These are phyloP conservation scores for Myrmecophaga tridactyla DNA, from an alignment of 2,113 vertebrate species.

Conservation along the genomic window DNA sequence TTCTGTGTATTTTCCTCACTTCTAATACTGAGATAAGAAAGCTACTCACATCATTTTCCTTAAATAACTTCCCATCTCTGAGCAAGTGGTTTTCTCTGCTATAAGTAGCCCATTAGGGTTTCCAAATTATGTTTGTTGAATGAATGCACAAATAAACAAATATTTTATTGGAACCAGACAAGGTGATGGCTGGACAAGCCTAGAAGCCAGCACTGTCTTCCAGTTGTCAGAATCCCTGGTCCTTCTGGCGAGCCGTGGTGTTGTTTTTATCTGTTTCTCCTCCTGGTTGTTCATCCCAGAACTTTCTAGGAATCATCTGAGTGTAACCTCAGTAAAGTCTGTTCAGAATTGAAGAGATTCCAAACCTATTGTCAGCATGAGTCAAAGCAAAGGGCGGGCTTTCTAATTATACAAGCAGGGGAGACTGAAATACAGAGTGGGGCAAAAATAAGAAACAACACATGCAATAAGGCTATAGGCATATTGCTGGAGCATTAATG, in stretches of 20 bases:
- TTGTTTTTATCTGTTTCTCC: not conserved
- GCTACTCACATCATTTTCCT: not conserved
- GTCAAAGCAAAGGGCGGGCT: not conserved
- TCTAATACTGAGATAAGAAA: not conserved
- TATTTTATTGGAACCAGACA: not conserved
- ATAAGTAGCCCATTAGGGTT: too few relatives aligned
- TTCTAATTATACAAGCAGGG: not conserved
- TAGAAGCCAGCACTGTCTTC: not conserved
- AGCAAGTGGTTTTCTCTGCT: not conserved
- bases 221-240: accelerated
- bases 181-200: too few relatives aligned
- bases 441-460: not conserved
- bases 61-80: not conserved
- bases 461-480: not conserved
- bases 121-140: not conserved
- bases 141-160: not conserved
- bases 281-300: not conserved
- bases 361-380: not conserved
- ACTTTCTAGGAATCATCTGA: conserved; percentile 47
- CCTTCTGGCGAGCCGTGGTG: not conserved
- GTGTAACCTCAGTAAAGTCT: conserved; percentile 32
- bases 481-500: not conserved
- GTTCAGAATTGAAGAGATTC: conserved; percentile 49
- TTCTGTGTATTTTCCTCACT: not conserved
- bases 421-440: not conserved